Evolutionary conservation across 2,113 vertebrate genomes (phyloP), one percentile per base, ranked within the genome.

Genomic region (Pterocles gutturalis): DNA sequence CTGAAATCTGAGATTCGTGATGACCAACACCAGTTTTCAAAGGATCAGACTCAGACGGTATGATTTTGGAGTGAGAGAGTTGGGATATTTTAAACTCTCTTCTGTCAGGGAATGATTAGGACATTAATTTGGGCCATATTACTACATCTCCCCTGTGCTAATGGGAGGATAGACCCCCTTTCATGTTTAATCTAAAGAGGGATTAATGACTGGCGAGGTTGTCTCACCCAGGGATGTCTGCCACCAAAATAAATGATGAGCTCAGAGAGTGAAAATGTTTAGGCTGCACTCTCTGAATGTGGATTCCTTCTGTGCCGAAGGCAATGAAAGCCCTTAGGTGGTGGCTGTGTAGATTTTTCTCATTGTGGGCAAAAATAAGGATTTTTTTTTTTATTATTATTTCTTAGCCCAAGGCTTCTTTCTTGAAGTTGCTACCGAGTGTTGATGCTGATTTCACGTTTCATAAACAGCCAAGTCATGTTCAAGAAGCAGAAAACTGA

Each of bases 241-340:
- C 94, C 89, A 94, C 89, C 8, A 26, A 95, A 96, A 93, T 93
- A 96, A 96, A 89, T 90, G 49, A 96, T 95, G 96, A 98, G 94
- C 91, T 96, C 64, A 78, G 91, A 61, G 87, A 95, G 78, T 64
- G 83, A 70, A 97, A 97, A 81, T 97, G 73, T 96, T 97, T 95
- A 92, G 94, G 55, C 93, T 97, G 80, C 83, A 75, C 89, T 93
- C 92, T 96, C 75, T 93, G 87, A 97, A 94, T 83, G 86, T 87
- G 92, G 70, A 89, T 96, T 92, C 87, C 64, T 81, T 97, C 90
- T 87, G 83, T 95, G 96, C 97, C 89, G 49, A 96, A 93, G 97
- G 97, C 97, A 96, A 94, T 94, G 89, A 96, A 97, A 97, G 94
- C 96, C 97, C 96, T 97, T 95, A 97, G 96, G 96, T 97, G 83